Base-by-base conservation (phyloP, 2,888 invertebrate genomes). In the Euspilapteryx auroguttella region DNA sequence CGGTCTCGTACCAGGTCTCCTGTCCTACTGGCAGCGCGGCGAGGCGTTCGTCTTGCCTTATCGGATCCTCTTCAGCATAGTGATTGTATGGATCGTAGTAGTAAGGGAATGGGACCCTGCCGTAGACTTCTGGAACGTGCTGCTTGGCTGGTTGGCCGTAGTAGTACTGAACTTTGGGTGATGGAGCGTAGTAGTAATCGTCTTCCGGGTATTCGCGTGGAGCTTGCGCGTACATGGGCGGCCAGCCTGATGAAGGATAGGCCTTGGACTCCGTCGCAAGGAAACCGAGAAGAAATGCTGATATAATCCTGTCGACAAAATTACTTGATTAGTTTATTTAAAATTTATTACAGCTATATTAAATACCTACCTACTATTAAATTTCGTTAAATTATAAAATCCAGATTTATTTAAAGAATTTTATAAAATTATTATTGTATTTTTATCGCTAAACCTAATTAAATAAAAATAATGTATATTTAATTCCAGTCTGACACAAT, bases 1-100 rank as follows among this genome's bases (percentile, higher is more conserved):
- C 80, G 36, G 73, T 79, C 47, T 83, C 82, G 38, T 79, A 84
- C 69, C 81, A 80, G 10, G 81, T 81, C 48, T 84, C 83, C 44
- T 83, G 83, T n/a, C 82, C 83, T 14, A 83, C 80, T 1, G 83
- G 82, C 20, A 82, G 62, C 9, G 80, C 66, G 22, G 80, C 78
- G 43, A 82, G 75, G 28, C 81, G 61, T 45, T 83, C 81, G 36
- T 80, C 80, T 45, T 83, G 82, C 30, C 79, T 77, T 21, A 81
- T 59, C 21, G 82, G 76, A 35, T 79, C 80, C 35, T 83, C 83
- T 37, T 82, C 79, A 8, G 78, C 55, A 37, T 79, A 78, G 33
- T 78, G 76, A 5, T 75, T 62, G 43, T 79, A 79, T 1, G 68
- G 55, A 32, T 69, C 66, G 34, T 68, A 65, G 29, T 59, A 78